Percentiles rank a stretch among this genome's conserved stretches.
These are phyloP conservation scores for Rissa tridactyla DNA, from an alignment of 2,113 vertebrate species.

Conservation along the genomic window DNA sequence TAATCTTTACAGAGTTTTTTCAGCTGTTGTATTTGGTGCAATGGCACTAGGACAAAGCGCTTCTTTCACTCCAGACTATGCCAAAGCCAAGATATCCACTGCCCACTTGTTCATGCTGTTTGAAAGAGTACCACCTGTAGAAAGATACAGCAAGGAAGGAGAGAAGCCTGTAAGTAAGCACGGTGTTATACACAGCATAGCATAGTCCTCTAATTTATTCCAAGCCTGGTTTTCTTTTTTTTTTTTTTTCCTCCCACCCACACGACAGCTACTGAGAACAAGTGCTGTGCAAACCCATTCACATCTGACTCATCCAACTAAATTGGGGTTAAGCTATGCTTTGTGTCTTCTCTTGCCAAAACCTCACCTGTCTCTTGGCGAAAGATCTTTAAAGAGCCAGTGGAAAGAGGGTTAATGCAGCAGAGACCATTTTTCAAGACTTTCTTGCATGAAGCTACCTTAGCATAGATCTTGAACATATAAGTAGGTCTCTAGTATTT, in stretches of 20 bases:
- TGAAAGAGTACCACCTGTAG: constrained; percentile 76
- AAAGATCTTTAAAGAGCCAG: background rate
- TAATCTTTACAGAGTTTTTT: constrained; percentile 78
- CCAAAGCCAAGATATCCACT: constrained; percentile 85
- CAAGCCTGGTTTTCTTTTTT: background rate
- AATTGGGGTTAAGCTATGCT: background rate
- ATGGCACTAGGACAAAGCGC: constrained; percentile 85
- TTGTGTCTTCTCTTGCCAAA: background rate
- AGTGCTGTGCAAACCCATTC: background rate
- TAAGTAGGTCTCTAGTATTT: background rate
- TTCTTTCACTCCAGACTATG: constrained; percentile 86
- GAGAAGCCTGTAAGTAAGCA: constrained; percentile 72
- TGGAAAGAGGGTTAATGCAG: background rate
- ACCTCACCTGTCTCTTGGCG: background rate
- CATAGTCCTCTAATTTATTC: background rate
- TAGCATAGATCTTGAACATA: background rate
- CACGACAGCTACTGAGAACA: background rate
- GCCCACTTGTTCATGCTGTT: constrained; percentile 81
- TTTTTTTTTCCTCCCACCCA: background rate
- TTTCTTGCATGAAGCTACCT: background rate
- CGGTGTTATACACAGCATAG: background rate
- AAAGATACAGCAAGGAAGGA: constrained; percentile 80
- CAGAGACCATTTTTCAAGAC: background rate
- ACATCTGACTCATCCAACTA: background rate
- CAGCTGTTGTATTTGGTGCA: constrained; percentile 85